These are phyloP conservation scores for Procavia capensis DNA, from an alignment of 2,113 vertebrate species.

Conservation along the genomic window DNA sequence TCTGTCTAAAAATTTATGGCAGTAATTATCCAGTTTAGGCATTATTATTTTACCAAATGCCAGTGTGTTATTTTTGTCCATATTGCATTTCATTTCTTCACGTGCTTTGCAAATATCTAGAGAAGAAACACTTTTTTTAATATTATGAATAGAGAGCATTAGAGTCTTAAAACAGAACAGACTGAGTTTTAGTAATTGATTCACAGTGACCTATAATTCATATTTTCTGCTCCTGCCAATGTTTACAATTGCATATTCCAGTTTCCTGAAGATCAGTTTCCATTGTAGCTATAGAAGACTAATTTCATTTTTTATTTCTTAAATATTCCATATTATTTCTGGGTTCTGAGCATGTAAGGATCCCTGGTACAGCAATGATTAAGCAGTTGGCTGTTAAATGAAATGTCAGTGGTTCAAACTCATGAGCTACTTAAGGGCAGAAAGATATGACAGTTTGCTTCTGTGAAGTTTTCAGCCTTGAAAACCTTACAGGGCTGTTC, in stretches of 20 bases:
- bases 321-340: neutral
- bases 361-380: neutral
- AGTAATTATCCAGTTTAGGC: neutral
- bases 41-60: neutral
- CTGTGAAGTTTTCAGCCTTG: neutral
- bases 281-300: neutral
- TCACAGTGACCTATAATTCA: neutral
- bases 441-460: neutral
- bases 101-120: neutral
- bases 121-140: neutral
- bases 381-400: neutral
- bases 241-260: neutral
- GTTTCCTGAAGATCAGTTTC: rapidly evolving
- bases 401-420: neutral
- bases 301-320: neutral
- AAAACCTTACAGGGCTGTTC: neutral
- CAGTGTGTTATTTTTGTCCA: neutral
- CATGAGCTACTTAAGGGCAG: too few species aligned
- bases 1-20: neutral
- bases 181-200: neutral
- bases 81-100: neutral
- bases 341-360: neutral
- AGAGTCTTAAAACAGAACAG: neutral
- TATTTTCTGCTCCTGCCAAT: neutral
- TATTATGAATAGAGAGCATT: neutral